Percentiles rank a stretch among this genome's conserved stretches.
Evolutionary conservation across 2,888 invertebrate genomes (phyloP).

Genomic region (Sarcophaga rosellei): DNA sequence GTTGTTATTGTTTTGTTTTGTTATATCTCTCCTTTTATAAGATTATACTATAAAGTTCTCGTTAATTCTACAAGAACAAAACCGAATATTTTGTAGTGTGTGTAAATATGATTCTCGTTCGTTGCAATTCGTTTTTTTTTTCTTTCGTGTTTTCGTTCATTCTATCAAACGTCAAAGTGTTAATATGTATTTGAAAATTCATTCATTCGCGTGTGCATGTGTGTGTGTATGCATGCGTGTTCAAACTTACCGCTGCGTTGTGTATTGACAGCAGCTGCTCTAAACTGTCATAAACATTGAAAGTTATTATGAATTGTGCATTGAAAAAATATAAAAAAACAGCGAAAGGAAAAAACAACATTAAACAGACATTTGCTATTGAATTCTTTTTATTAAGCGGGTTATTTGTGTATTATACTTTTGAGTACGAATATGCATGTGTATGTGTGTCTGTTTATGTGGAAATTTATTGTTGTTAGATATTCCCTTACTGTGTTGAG

Average conservation of each 20-base stretch:
- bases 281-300: conserved; percentile 59
- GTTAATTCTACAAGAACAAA: no score
- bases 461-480: not conserved
- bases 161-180: no score
- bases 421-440: conserved; percentile 10
- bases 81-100: no score
- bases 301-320: conserved; percentile 46
- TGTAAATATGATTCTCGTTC: no score
- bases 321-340: not conserved
- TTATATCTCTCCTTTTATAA: not conserved
- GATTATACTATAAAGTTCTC: no score
- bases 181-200: not conserved
- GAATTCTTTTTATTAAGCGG: conserved; percentile 15
- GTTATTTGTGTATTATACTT: conserved; percentile 39
- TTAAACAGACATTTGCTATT: not conserved
- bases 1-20: conserved; percentile 13
- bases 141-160: no score
- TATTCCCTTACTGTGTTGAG: not conserved
- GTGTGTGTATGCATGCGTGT: not conserved
- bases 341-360: not conserved
- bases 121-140: no score
- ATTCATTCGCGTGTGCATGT: not conserved
- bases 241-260: conserved; percentile 32
- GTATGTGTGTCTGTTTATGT: not conserved
- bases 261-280: conserved; percentile 65